phyloP scores from a whole-genome alignment of 2,888 invertebrate species.

The Iselma pallidipennis region DNA sequence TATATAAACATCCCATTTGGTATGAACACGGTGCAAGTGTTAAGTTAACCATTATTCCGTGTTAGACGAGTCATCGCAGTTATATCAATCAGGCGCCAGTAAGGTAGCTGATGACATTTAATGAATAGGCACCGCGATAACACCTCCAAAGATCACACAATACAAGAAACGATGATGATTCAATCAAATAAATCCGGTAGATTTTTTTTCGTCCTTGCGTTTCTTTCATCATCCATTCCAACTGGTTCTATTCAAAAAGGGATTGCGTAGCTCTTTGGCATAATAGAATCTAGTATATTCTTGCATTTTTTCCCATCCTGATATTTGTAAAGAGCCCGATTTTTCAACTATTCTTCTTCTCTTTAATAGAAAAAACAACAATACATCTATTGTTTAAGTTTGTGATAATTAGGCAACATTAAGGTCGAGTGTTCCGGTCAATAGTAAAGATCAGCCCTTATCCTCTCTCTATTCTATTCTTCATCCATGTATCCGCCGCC shows the following conservation, averaged over 20 bases:
- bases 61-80: conserved; percentile 24
- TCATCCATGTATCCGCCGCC: background rate
- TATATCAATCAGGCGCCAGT: conserved; percentile 35
- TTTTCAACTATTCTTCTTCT: background rate
- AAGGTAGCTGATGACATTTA: conserved; percentile 31
- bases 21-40: conserved; percentile 10
- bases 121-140: conserved; percentile 22
- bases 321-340: too few relatives aligned
- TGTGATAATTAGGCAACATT: background rate
- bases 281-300: too few relatives aligned
- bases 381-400: background rate
- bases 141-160: conserved; percentile 20
- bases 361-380: background rate
- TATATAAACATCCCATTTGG: conserved; percentile 28
- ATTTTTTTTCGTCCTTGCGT: background rate
- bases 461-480: background rate
- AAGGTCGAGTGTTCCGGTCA: background rate
- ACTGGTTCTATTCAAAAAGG: background rate
- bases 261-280: too few relatives aligned
- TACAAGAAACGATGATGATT: conserved; percentile 19
- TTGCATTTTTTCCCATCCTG: background rate
- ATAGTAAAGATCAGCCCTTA: too few relatives aligned
- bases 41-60: background rate
- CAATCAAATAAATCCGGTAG: conserved; percentile 14
- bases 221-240: background rate